Conservation (phyloP, 2,888 invertebrate genomes). For the Protophormia terraenovae region DNA sequence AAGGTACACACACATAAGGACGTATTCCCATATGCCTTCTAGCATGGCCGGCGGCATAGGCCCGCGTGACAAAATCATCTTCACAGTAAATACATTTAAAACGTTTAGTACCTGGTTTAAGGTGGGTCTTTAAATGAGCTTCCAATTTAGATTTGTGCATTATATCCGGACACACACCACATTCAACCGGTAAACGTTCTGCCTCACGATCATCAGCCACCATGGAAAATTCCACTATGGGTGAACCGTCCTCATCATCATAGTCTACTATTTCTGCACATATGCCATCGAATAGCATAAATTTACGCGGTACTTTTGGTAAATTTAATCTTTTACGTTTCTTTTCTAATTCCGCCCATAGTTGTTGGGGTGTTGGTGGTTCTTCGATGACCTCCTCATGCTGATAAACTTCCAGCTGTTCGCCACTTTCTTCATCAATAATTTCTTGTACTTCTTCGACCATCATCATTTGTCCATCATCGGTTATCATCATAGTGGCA, state of each 20-base stretch:
- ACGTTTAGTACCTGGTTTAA: conserved; percentile 56
- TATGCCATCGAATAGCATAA: conserved; percentile 64
- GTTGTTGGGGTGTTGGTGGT: conserved; percentile 39
- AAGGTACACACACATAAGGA: conserved; percentile 63
- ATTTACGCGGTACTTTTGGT: conserved; percentile 58
- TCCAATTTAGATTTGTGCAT: conserved; percentile 63
- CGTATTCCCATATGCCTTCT: conserved; percentile 64
- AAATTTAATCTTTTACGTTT: conserved; percentile 58
- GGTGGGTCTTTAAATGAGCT: conserved; percentile 58
- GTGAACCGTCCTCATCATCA: conserved; percentile 64
- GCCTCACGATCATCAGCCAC: conserved; percentile 60
- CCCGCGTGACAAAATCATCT: conserved; percentile 64
- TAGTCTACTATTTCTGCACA: conserved; percentile 67
- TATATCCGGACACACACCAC: conserved; percentile 65
- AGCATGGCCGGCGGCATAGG: conserved; percentile 65
- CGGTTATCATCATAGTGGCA: conserved; percentile 56
- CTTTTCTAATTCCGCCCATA: conserved; percentile 61
- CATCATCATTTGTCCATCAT: conserved; percentile 62
- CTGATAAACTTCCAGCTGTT: conserved; percentile 57
- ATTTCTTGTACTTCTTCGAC: conserved; percentile 61
- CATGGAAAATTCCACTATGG: conserved; percentile 66
- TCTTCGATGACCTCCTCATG: conserved; percentile 63
- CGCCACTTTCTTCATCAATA: conserved; percentile 60
- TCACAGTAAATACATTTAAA: conserved; percentile 64
- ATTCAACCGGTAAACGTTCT: conserved; percentile 59